phyloP scores from a whole-genome alignment of 2,797 vertebrate genomes.

The Pangasius mekongensis region DNA sequence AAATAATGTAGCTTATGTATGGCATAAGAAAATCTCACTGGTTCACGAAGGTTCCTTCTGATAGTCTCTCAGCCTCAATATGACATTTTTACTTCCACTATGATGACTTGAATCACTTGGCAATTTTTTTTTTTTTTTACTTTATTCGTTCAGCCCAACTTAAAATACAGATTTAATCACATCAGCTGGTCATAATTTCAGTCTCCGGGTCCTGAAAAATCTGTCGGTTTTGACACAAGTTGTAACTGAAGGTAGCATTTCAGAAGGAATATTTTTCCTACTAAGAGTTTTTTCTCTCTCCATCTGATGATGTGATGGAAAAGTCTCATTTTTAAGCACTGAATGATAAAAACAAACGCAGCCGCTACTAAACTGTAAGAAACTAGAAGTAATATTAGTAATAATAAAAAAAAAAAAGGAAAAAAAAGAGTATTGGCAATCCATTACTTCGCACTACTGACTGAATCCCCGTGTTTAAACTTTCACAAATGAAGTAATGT shows the following conservation, averaged over 20 bases:
- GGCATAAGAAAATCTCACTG: neutral
- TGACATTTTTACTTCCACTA: neutral
- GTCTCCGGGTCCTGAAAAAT: neutral
- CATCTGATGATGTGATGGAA: neutral
- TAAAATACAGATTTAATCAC: neutral
- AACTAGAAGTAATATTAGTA: neutral
- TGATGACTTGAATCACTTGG: conserved; percentile 9
- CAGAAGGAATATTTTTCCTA: neutral
- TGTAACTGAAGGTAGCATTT: conserved; percentile 4
- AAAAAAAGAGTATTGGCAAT: neutral
- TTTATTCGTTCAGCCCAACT: neutral
- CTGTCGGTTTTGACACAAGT: neutral
- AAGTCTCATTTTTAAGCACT: neutral
- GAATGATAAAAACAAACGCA: neutral
- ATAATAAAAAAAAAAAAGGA: neutral
- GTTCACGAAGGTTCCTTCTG: neutral
- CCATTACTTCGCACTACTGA: conserved; percentile 14
- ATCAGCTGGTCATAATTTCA: neutral
- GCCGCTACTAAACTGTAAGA: neutral
- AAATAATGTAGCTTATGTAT: conserved; percentile 8
- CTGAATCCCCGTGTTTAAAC: conserved; percentile 8
- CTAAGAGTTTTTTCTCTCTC: neutral
- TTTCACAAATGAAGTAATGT: conserved; percentile 28
- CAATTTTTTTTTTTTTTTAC: neutral
- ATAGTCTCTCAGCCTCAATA: neutral